Percentiles rank a stretch among this genome's conserved stretches.
phyloP scores from a whole-genome alignment of 2,888 invertebrate species.

The Parasteatoda lunata region DNA sequence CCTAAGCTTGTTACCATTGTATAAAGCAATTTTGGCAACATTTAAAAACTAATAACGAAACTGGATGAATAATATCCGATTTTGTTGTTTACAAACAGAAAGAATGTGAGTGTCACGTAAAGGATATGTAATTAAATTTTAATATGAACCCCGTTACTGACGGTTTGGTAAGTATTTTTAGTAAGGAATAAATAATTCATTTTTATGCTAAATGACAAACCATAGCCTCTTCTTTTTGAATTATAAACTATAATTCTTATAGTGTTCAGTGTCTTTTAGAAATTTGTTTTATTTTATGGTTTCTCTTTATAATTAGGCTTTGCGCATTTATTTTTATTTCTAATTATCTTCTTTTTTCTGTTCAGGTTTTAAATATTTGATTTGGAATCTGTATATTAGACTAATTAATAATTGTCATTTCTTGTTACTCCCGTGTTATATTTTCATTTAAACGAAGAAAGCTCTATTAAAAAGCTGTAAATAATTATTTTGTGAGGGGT shows the following conservation, averaged over 20 bases:
- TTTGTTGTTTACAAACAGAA: neutral
- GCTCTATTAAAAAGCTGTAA: no score
- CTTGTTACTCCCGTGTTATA: no score
- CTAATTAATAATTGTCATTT: neutral
- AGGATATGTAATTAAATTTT: slow-evolving; percentile 43
- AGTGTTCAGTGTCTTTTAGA: no score
- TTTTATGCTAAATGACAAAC: neutral
- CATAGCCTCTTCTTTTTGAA: neutral
- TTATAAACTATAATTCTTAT: neutral
- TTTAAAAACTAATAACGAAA: no score
- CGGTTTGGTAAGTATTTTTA: slow-evolving; percentile 51
- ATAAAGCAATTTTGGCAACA: no score
- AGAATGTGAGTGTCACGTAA: slow-evolving; percentile 14
- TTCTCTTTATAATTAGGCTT: neutral
- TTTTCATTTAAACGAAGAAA: no score
- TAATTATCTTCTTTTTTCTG: neutral
- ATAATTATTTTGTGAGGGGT: no score
- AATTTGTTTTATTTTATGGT: neutral
- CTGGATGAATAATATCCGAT: no score
- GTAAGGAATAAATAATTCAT: neutral
- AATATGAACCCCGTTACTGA: slow-evolving; percentile 64
- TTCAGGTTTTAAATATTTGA: neutral
- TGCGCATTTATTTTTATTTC: neutral
- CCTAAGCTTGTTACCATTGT: no score
- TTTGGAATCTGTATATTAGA: neutral